phyloP scores from a whole-genome alignment of 2,113 vertebrate species.

The Poecile atricapillus region DNA sequence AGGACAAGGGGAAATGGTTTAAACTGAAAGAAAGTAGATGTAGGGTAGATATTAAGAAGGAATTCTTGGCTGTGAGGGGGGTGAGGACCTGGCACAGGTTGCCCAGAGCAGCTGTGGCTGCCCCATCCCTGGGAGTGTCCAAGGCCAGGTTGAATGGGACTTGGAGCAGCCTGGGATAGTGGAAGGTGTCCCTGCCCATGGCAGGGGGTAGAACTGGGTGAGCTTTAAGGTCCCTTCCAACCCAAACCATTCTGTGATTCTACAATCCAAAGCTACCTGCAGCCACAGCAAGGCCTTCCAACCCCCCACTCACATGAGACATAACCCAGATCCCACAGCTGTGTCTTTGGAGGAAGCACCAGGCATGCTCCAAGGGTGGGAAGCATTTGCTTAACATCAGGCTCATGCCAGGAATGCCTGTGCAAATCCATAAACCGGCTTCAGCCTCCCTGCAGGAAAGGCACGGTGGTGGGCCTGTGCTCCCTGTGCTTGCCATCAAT shows the following conservation, averaged over 20 bases:
- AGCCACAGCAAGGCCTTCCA: neutral
- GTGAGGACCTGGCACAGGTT: fast-evolving
- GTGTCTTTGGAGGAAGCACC: neutral
- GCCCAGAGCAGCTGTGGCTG: neutral
- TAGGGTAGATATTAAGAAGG: neutral
- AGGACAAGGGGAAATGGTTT: neutral
- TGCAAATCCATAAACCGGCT: neutral
- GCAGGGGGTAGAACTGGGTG: neutral
- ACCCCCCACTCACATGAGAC: fast-evolving
- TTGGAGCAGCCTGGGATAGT: fast-evolving
- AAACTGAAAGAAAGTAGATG: neutral
- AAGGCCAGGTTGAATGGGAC: fast-evolving
- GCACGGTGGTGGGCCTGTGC: fast-evolving
- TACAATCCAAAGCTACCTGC: neutral
- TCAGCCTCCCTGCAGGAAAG: neutral
- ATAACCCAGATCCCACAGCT: neutral
- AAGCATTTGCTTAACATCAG: neutral
- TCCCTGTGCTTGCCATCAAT: neutral
- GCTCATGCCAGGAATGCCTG: neutral
- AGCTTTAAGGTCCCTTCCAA: neutral
- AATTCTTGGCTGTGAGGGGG: neutral
- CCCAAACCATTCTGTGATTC: neutral
- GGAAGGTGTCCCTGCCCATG: neutral
- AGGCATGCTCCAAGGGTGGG: neutral
- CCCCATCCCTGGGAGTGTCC: fast-evolving